A percentile compares a stretch with the other conserved stretches of the same genome.
Evolutionary conservation across 1,140 invertebrate genomes (phyloP).

Genomic region (Caenorhabditis remanei): DNA sequence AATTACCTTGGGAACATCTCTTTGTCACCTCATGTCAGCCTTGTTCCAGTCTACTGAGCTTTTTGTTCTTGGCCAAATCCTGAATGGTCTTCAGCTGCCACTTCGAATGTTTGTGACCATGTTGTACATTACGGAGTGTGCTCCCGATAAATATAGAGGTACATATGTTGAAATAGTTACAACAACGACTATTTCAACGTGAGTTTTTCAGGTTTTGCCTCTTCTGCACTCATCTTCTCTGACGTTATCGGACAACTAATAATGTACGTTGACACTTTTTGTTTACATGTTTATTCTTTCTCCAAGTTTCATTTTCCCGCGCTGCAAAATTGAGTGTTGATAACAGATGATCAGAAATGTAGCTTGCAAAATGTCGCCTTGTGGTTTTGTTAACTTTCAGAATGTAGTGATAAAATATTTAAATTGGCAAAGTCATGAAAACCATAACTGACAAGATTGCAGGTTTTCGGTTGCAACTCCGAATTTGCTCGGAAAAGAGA

Average conservation of each 20-base stretch:
- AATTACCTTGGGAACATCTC: background rate
- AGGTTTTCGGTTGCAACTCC: constrained; percentile 12
- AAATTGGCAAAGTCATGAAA: background rate
- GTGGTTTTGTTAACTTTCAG: background rate
- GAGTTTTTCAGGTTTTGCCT: constrained; percentile 3
- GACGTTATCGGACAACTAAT: constrained; percentile 31
- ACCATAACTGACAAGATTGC: background rate
- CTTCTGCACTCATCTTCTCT: background rate
- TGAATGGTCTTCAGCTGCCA: constrained; percentile 12
- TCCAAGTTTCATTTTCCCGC: background rate
- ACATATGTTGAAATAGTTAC: background rate
- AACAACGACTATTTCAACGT: background rate
- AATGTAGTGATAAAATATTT: background rate
- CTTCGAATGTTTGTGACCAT: constrained; percentile 17
- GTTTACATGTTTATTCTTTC: constrained; percentile 31
- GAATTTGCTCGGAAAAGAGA: constrained; percentile 8
- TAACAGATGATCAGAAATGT: background rate
- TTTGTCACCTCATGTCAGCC: background rate
- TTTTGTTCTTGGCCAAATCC: background rate
- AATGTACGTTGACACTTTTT: constrained; percentile 24
- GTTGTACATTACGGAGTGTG: constrained; percentile 36
- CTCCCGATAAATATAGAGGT: constrained; percentile 46
- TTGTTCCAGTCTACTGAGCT: background rate
- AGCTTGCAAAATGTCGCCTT: background rate
- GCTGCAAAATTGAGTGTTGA: background rate